Conservation (phyloP, 2,888 invertebrate species). For the Lepeophtheirus nordmannii region DNA sequence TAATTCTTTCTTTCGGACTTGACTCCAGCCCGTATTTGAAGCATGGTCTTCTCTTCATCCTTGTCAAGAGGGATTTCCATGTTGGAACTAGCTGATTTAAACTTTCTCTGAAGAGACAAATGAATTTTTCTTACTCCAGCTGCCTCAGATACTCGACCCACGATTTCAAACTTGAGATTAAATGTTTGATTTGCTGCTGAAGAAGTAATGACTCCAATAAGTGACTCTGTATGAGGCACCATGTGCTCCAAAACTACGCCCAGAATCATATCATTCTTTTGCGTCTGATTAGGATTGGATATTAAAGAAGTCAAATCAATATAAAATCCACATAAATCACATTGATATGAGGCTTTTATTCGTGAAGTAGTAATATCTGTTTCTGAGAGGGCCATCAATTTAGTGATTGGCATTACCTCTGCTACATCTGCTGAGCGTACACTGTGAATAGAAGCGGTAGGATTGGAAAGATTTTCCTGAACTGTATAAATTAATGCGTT, state of each 20-base stretch:
- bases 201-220: slow-evolving; percentile 12
- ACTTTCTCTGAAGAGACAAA: slow-evolving; percentile 16
- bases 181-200: slow-evolving; percentile 14
- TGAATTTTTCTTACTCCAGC: not conserved
- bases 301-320: slow-evolving; percentile 18
- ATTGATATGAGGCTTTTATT: slow-evolving; percentile 12
- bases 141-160: slow-evolving; percentile 2
- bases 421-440: slow-evolving; percentile 10
- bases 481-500: slow-evolving; percentile 19
- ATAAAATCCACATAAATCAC: slow-evolving; percentile 19
- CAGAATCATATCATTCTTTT: slow-evolving; percentile 14
- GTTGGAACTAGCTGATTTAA: not conserved
- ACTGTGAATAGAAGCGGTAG: slow-evolving; percentile 1
- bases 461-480: not conserved
- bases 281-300: not conserved
- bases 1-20: not conserved
- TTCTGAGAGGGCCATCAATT: slow-evolving; percentile 9
- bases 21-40: not conserved
- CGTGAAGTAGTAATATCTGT: not conserved
- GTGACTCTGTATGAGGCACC: slow-evolving; percentile 22
- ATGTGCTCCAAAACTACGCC: slow-evolving; percentile 21
- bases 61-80: slow-evolving; percentile 9
- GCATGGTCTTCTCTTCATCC: slow-evolving; percentile 11
- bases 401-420: slow-evolving; percentile 1
- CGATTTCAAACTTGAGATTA: slow-evolving; percentile 16